Evolutionary conservation across 2,888 invertebrate genomes (phyloP).

Genomic region (Drosophila phalerata): DNA sequence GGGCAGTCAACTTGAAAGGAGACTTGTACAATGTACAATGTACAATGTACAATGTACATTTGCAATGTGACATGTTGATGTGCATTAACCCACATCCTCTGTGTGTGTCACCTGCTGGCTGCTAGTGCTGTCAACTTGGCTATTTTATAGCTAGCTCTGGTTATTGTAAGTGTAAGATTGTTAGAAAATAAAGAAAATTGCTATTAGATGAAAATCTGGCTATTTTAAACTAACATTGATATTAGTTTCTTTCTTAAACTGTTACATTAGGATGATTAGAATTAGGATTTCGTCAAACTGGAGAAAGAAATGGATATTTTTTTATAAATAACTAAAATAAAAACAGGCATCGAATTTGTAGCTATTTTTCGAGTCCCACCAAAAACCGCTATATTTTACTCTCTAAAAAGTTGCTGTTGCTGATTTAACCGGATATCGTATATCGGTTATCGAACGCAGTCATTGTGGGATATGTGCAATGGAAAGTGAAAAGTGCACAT

Average conservation of each 20-base stretch:
- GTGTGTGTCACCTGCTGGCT: background rate
- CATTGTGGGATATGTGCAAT: background rate
- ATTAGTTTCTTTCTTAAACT: too few relatives aligned
- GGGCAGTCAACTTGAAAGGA: slow-evolving; percentile 16
- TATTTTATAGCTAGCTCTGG: too few relatives aligned
- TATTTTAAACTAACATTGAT: too few relatives aligned
- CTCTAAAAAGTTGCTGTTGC: background rate
- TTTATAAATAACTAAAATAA: too few relatives aligned
- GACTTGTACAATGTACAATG: background rate
- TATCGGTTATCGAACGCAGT: slow-evolving; percentile 23
- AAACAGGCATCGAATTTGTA: too few relatives aligned
- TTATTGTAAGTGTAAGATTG: too few relatives aligned
- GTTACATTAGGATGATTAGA: too few relatives aligned
- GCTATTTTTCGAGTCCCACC: background rate
- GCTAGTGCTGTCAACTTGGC: background rate
- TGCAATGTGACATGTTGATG: slow-evolving; percentile 40
- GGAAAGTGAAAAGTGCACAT: slow-evolving; percentile 4
- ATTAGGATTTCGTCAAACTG: too few relatives aligned
- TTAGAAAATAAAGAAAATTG: too few relatives aligned
- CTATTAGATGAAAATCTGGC: too few relatives aligned
- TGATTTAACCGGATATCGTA: slow-evolving; percentile 17
- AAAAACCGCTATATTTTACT: too few relatives aligned
- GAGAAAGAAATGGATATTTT: too few relatives aligned
- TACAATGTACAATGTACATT: background rate
- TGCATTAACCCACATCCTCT: slow-evolving; percentile 57